phyloP scores from a whole-genome alignment of 2,888 invertebrate genomes.

The Galerucella pusilla region DNA sequence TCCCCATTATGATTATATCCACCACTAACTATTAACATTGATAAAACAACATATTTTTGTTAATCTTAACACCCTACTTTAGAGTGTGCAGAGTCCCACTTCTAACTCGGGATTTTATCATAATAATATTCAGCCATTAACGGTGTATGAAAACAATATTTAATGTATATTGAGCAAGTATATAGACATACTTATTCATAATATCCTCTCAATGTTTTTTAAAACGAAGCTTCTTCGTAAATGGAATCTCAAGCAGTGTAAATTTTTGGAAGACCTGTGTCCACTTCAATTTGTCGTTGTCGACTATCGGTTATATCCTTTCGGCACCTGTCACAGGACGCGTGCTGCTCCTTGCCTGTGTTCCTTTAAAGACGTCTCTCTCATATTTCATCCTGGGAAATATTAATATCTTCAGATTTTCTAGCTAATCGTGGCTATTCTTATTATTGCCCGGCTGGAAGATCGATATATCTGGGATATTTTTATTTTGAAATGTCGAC shows the following conservation, averaged over 20 bases:
- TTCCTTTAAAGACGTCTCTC: constrained; percentile 50
- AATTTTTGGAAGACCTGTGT: constrained; percentile 51
- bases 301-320: constrained; percentile 53
- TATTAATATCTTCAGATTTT: constrained; percentile 54
- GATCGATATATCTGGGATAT: constrained; percentile 15
- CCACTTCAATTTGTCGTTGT: constrained; percentile 63
- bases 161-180: too few species aligned
- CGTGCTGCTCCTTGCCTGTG: constrained; percentile 42
- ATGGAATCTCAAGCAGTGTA: constrained; percentile 59
- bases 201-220: background rate
- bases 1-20: too few species aligned
- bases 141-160: too few species aligned
- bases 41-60: too few species aligned
- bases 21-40: too few species aligned
- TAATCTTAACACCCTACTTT: too few species aligned
- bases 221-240: constrained; percentile 55
- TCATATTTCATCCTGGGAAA: constrained; percentile 60
- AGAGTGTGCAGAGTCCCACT: too few species aligned
- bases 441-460: constrained; percentile 25
- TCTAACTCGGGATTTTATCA: too few species aligned
- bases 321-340: constrained; percentile 62
- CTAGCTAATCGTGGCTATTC: constrained; percentile 32
- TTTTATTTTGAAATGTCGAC: background rate
- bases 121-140: too few species aligned
- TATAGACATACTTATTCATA: background rate